Evolutionary conservation across 2,888 invertebrate species (phyloP), one percentile per base, ranked within the genome.

Genomic region (Apocheima hispidaria): DNA sequence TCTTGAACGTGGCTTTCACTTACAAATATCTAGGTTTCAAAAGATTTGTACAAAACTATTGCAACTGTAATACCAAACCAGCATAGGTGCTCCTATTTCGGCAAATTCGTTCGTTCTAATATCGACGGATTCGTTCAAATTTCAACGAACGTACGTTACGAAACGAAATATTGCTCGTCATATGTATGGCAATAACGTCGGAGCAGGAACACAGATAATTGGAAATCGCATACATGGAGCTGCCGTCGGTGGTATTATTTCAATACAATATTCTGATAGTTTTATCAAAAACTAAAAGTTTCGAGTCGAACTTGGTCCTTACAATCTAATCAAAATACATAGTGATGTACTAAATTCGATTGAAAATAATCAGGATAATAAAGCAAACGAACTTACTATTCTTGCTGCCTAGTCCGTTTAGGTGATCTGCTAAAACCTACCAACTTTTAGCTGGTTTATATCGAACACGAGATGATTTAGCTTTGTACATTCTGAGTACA

Each of bases 191-290:
- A 82, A 79, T 81, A 81, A 75, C 62, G 68, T 50, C 65, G 72
- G 72, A 72, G 74, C 76, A 80, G 81, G 81, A 72, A 75, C 79
- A 80, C 82, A 81, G 78, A 83, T 85, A 85, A 84, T 85, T 85
- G 84, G 81, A 85, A 83, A 84, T 83, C 73, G 79, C 74, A 81
- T 80, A 82, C 75, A 72, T 72, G 50, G 60, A 65, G 71, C 71
- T 65, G 73, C 72, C 73, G 63, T 74, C 74, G 73, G 65, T 68
- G 72, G 73, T 79, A 77, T 77, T 82, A 80, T 81, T 79, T 77
- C 75, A 72, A 74, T 77, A 78, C 23, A 40, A 43, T 66, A 71
- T 70, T 72, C 65, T 66, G 52, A 63, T 65, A 67, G 59, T 66
- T 66, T 71, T 72, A 63, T 58, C 46, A 35, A 52, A 51, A 69